phyloP scores from a whole-genome alignment of 2,113 vertebrate genomes.

The Numenius arquata region DNA sequence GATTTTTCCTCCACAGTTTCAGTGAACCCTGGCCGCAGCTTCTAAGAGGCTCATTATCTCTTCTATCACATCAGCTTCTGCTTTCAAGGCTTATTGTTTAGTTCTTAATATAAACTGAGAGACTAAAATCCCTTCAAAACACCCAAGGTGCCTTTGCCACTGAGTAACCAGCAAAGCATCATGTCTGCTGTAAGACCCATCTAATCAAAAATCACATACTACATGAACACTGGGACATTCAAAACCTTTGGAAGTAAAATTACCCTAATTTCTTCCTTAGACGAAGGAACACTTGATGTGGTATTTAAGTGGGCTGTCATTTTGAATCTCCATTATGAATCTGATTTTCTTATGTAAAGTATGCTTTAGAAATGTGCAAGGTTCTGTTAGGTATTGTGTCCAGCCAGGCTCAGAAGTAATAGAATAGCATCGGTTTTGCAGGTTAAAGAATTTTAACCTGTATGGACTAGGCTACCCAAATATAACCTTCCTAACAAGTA shows the following conservation, averaged over 20 bases:
- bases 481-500: background rate
- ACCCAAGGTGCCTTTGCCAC: slow-evolving; percentile 42
- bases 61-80: slow-evolving; percentile 29
- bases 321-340: slow-evolving; percentile 36
- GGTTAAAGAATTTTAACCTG: background rate
- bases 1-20: slow-evolving; percentile 31
- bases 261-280: slow-evolving; percentile 22
- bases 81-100: slow-evolving; percentile 60
- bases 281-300: background rate
- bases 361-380: background rate
- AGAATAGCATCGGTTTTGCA: background rate
- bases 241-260: slow-evolving; percentile 9
- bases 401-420: background rate
- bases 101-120: slow-evolving; percentile 32
- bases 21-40: slow-evolving; percentile 33
- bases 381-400: background rate
- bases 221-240: background rate
- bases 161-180: background rate
- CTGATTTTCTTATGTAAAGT: slow-evolving; percentile 33
- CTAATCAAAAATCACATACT: slow-evolving; percentile 28
- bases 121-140: slow-evolving; percentile 45
- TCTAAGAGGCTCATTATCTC: slow-evolving; percentile 65
- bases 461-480: background rate
- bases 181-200: background rate
- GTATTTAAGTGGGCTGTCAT: slow-evolving; percentile 34